Evolutionary conservation across 2,797 vertebrate genomes (phyloP), one percentile per base, ranked within the genome.

Genomic region (Arremon aurantiirostris): DNA sequence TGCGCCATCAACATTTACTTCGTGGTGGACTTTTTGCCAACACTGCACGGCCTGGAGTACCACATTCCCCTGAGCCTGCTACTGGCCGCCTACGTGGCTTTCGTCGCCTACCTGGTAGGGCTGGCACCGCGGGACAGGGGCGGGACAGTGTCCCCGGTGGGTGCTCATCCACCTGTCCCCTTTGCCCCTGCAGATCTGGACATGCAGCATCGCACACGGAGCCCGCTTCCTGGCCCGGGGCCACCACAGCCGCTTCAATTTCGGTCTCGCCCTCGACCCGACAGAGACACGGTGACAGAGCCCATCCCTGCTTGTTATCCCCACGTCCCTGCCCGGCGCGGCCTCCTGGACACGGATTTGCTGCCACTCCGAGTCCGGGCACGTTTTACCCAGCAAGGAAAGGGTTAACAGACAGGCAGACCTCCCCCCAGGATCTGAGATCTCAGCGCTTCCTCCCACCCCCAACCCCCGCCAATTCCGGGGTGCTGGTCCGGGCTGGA

Each of bases 1-100:
- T 98, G 97, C 0, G 79, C 95, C 66, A 97, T 98, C 92, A 98
- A 98, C 34, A 5, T 98, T 66, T 98, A 98, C 92, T 98, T 98
- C 0, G 97, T 98, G 83, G 88, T 97, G 91, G 97, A 91, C 41
- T 98, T 96, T 46, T 61, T 98, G 86, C 96, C 96, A 34, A 91
- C 78, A 0, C 92, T 98, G 32, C 73, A 28, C 1, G 79, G 97
- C 56, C 77, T 97, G 3, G 94, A 73, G 34, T 98, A 98, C 95
- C 81, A 97, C 44, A 52, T 96, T 50, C 96, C 96, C 1, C 79
- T 97, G 53, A 95, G 96, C 5, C 27, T 97, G 19, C 90, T 98
- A 37, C 89, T 97, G 1, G 59, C 20, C 0, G 90, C 35, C 73
- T 98, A 98, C 4, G 55, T 96, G 80, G 89, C 82, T 42, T 98